Percentiles rank a stretch among this genome's conserved stretches.
Conservation (phyloP, 2,113 vertebrate species). For the Ascaphus truei region DNA sequence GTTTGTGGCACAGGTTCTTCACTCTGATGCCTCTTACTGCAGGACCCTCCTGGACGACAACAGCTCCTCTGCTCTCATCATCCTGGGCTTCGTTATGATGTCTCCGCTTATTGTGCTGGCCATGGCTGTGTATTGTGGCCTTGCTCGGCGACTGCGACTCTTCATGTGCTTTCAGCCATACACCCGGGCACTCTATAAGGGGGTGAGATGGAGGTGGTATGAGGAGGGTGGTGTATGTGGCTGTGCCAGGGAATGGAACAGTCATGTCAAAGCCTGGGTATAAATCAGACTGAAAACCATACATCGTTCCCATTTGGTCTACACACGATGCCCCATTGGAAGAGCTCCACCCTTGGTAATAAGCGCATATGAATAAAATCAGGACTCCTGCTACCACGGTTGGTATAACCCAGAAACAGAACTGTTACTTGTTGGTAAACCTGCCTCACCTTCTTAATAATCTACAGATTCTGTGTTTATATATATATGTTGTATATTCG, state of each 20-base stretch:
- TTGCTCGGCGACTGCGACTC: conserved; percentile 71
- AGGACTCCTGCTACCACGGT: not conserved
- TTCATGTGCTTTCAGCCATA: conserved; percentile 69
- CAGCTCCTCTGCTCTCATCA: conserved; percentile 88
- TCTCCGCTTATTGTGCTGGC: conserved; percentile 87
- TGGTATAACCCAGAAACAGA: no score
- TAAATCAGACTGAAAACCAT: conserved; percentile 43
- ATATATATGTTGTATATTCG: no score
- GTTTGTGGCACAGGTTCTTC: conserved; percentile 63
- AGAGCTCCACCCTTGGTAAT: not conserved
- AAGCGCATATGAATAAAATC: not conserved
- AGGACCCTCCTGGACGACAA: conserved; percentile 81
- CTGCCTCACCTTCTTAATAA: not conserved
- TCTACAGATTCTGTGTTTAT: no score
- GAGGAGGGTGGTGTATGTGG: conserved; percentile 45
- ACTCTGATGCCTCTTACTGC: conserved; percentile 74
- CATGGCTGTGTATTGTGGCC: conserved; percentile 75
- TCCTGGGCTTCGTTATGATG: conserved; percentile 90
- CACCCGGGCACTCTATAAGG: conserved; percentile 62
- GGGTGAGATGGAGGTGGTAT: conserved; percentile 58
- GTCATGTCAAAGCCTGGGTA: conserved; percentile 73
- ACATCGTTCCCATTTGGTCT: not conserved
- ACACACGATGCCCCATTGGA: not conserved
- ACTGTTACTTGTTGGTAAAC: not conserved
- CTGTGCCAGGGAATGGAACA: conserved; percentile 38